Evolutionary conservation across 1,140 invertebrate species (phyloP).

Genomic region (Drosophila novamexicana): DNA sequence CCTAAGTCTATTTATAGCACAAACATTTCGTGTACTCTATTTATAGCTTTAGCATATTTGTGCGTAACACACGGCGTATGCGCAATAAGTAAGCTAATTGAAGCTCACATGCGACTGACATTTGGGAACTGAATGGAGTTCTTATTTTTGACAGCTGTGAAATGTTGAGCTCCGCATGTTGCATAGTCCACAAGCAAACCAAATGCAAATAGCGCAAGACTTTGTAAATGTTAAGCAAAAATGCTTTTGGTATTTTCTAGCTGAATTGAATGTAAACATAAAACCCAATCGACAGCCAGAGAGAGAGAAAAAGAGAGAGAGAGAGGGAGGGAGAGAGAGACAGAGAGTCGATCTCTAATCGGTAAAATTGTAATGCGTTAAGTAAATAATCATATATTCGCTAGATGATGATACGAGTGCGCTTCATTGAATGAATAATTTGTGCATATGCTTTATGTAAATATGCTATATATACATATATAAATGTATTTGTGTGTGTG

Average conservation of each 20-base stretch:
- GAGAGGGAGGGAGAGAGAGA: not conserved
- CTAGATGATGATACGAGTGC: slow-evolving; percentile 1
- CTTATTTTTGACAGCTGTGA: slow-evolving; percentile 1
- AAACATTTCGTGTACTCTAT: not conserved
- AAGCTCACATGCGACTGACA: slow-evolving; percentile 29
- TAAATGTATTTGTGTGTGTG: slow-evolving; percentile 12
- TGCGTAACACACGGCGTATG: slow-evolving; percentile 56
- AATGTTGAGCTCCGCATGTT: too few relatives aligned
- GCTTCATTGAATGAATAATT: slow-evolving; percentile 21
- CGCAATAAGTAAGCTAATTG: slow-evolving; percentile 38
- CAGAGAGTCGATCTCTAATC: slow-evolving; percentile 59
- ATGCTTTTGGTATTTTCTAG: slow-evolving; percentile 11
- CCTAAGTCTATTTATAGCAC: slow-evolving; percentile 7
- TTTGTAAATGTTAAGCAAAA: slow-evolving; percentile 11
- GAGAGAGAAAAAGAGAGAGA: not conserved
- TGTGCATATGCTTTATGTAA: slow-evolving; percentile 29
- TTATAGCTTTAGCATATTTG: slow-evolving; percentile 32
- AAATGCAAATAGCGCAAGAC: slow-evolving; percentile 29
- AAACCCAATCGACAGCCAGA: slow-evolving; percentile 12
- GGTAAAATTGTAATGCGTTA: slow-evolving; percentile 64
- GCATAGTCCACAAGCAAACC: not conserved
- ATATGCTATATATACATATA: slow-evolving; percentile 17
- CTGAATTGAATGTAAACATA: slow-evolving; percentile 19
- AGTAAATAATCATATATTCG: slow-evolving; percentile 73
- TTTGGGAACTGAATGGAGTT: not conserved